Percentiles rank a stretch among this genome's conserved stretches.
Evolutionary conservation across 53 echinoderm and acorn worm species (phyloP).

Genomic region (Glandiceps talaboti): DNA sequence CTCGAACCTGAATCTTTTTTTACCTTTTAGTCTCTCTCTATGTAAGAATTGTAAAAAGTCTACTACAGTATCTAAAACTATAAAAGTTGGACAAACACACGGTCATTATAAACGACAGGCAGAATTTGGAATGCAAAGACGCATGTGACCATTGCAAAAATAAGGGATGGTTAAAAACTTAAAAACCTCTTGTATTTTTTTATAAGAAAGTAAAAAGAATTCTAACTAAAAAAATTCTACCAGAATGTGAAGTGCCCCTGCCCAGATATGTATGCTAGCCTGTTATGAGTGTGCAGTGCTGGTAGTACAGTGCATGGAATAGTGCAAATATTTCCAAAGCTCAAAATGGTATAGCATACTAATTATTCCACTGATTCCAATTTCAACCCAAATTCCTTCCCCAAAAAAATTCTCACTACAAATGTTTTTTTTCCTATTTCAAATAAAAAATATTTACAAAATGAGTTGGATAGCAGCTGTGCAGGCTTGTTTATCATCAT

Average conservation of each 20-base stretch:
- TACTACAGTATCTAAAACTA: neutral
- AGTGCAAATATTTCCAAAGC: neutral
- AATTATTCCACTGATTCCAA: neutral
- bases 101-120: neutral
- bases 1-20: too few species aligned
- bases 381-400: neutral
- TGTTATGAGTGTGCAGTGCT: neutral
- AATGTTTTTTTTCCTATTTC: neutral
- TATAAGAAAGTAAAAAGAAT: neutral
- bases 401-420: too few species aligned
- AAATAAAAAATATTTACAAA: neutral
- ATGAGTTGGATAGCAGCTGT: neutral
- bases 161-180: neutral
- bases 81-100: neutral
- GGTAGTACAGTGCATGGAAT: neutral
- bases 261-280: neutral
- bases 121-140: neutral
- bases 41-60: neutral
- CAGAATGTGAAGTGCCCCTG: neutral
- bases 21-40: too few species aligned
- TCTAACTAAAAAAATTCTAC: neutral
- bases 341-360: neutral
- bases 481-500: neutral
- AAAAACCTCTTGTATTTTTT: neutral
- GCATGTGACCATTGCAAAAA: neutral